A percentile compares a stretch with the other conserved stretches of the same genome.
phyloP scores from a whole-genome alignment of 1,140 invertebrate genomes.

The Elymnias hypermnestra region DNA sequence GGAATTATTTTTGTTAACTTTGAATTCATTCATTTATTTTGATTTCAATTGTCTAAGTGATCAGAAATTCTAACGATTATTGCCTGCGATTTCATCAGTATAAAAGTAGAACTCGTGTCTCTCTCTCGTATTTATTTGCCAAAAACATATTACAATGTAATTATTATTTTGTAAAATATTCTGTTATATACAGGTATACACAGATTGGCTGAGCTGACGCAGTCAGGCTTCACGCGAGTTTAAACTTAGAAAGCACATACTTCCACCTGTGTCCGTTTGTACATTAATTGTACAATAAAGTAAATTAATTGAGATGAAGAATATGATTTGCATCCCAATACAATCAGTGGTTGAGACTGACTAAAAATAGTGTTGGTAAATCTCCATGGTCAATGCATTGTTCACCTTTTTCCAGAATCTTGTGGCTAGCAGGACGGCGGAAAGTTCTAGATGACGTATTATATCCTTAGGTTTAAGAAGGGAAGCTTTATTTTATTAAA shows the following conservation, averaged over 20 bases:
- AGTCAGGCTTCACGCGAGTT: constrained; percentile 18
- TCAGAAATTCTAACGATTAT: too few relatives aligned
- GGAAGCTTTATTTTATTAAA: constrained; percentile 35
- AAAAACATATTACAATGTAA: too few relatives aligned
- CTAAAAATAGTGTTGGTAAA: constrained; percentile 17
- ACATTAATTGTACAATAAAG: constrained; percentile 46
- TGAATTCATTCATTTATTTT: too few relatives aligned
- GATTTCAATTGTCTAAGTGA: too few relatives aligned
- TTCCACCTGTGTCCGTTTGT: constrained; percentile 20
- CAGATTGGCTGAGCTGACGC: constrained; percentile 4
- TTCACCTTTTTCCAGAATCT: constrained; percentile 9
- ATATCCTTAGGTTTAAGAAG: constrained; percentile 40
- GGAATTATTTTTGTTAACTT: too few relatives aligned
- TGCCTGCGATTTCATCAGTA: too few relatives aligned
- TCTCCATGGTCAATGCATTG: neutral
- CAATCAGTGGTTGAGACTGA: constrained; percentile 31
- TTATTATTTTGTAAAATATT: too few relatives aligned
- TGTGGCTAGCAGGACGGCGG: constrained; percentile 14
- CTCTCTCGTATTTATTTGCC: too few relatives aligned
- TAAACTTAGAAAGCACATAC: constrained; percentile 15
- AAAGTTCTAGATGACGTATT: constrained; percentile 30
- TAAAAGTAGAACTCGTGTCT: too few relatives aligned
- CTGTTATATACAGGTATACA: too few relatives aligned
- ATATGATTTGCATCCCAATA: constrained; percentile 36
- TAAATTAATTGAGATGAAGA: constrained; percentile 25